Evolutionary conservation across 1,140 invertebrate genomes (phyloP), one percentile per base, ranked within the genome.

Genomic region (Whitmania pigra): DNA sequence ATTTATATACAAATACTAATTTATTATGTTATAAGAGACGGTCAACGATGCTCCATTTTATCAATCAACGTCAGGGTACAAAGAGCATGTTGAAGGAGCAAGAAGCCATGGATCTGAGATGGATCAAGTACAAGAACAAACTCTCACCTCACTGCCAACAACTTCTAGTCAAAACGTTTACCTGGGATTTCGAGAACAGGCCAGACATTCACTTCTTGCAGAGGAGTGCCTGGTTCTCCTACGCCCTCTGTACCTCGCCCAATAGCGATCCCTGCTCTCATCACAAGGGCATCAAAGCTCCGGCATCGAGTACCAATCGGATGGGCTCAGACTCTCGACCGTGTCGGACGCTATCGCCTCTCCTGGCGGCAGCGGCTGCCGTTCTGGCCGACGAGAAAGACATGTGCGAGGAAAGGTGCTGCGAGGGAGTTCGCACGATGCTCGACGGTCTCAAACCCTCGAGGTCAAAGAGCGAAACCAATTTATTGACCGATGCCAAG

Each of bases 41-140:
- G 43, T 49, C 3, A 1, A 3, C 13, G 9, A 49, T 49, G 43
- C 15, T 49, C 43, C 43, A 7, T 49, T 49, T 49, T 49, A 49
- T 15, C 43, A 4, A 3, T 63, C 57, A 63, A 22, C 6, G 6
- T 25, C 57, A 63, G 79, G 80, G n/a, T 79, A 81, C 72, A 69
- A 74, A 40, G 76, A 69, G 79, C 2, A 76, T 82, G 18, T 73
- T 82, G 49, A 79, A 81, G 55, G 81, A 82, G 53, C 80, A 81
- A 53, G 74, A 73, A 69, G 77, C 77, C 66, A 71, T 81, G 31
- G 77, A 78, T 43, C 79, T 82, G 31, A 79, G 77, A 0, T 81
- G 80, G 80, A 77, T 72, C 22, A 73, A 69, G 74, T 29, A 54
- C 43, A 60, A 66, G 69, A 63, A 63, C 57, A 70, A 73, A 60